phyloP scores from a whole-genome alignment of 2,888 invertebrate genomes.

The Dolichopus griseipennis region DNA sequence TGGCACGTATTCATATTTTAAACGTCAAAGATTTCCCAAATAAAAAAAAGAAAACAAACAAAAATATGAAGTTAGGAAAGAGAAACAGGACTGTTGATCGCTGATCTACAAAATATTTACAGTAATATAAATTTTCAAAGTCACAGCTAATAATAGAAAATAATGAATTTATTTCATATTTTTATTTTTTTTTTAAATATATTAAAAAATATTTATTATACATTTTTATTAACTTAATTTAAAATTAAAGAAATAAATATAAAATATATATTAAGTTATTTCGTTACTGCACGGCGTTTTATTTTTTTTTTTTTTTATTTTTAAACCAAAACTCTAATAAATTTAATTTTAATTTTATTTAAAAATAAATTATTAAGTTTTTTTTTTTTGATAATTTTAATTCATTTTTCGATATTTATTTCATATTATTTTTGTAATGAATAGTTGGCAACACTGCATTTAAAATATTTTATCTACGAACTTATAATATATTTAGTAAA shows the following conservation, averaged over 20 bases:
- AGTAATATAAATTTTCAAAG: neutral
- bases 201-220: constrained; percentile 3
- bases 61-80: neutral
- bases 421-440: no score
- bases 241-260: neutral
- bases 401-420: no score
- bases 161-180: neutral
- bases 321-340: neutral
- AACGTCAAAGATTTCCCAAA: no score
- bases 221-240: constrained; percentile 3
- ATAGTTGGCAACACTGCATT: no score
- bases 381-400: no score
- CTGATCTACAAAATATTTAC: no score
- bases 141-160: neutral
- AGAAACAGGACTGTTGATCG: neutral
- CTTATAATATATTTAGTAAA: no score
- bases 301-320: neutral
- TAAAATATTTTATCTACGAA: no score
- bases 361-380: neutral
- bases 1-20: no score
- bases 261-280: no score
- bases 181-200: neutral
- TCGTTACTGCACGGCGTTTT: no score
- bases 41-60: no score
- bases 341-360: constrained; percentile 1